Conservation (phyloP, 1,140 invertebrate species). For the Sitobion miscanthi region DNA sequence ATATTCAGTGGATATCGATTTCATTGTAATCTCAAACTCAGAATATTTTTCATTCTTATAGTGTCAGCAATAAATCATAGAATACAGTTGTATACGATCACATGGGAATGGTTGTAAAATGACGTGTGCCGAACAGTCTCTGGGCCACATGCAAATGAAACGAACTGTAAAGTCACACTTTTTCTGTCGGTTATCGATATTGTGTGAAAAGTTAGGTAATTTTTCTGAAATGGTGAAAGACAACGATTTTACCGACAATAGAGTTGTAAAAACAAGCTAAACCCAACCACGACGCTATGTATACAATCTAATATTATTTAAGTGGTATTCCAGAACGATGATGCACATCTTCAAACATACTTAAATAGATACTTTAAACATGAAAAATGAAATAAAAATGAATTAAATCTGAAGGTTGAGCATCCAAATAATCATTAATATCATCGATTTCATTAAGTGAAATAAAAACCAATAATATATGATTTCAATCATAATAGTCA, state of each 20-base stretch:
- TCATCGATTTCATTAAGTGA: too few species aligned
- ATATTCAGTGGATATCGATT: not conserved
- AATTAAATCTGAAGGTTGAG: not conserved
- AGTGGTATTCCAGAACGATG: not conserved
- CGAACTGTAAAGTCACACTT: not conserved
- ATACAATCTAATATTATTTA: not conserved
- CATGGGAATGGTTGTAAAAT: not conserved
- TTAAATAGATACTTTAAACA: not conserved
- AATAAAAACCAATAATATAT: too few species aligned
- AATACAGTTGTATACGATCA: not conserved
- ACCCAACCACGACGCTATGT: not conserved
- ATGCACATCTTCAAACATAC: not conserved
- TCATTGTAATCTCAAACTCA: not conserved
- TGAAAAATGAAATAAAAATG: not conserved
- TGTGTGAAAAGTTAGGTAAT: not conserved
- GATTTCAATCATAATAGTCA: not conserved
- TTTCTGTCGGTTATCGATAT: not conserved
- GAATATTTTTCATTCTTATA: not conserved
- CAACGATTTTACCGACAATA: not conserved
- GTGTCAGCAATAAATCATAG: not conserved
- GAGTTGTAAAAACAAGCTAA: not conserved
- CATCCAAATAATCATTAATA: not conserved
- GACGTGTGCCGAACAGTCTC: not conserved
- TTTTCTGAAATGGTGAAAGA: not conserved
- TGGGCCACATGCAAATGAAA: not conserved